phyloP scores from a whole-genome alignment of 1,140 invertebrate species.

The Oppia nitens region DNA sequence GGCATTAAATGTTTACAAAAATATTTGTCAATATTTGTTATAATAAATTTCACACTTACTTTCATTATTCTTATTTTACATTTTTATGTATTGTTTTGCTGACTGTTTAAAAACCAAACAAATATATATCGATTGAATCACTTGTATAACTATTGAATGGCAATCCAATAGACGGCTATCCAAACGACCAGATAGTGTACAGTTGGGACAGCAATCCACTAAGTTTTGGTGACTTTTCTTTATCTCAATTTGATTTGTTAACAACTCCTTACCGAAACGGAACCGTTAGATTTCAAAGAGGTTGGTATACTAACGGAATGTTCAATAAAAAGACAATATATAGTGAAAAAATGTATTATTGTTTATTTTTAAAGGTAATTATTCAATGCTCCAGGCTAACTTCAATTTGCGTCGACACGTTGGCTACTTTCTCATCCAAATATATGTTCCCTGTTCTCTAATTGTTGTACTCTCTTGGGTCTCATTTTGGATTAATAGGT shows the following conservation, averaged over 20 bases:
- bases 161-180: constrained; percentile 27
- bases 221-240: constrained; percentile 24
- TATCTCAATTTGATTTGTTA: constrained; percentile 33
- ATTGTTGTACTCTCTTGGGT: constrained; percentile 38
- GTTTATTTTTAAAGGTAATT: constrained; percentile 19
- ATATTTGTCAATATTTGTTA: not conserved
- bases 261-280: constrained; percentile 26
- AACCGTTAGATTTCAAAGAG: constrained; percentile 25
- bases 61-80: too few species aligned
- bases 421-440: constrained; percentile 37
- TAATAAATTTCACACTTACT: not conserved
- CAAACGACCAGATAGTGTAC: constrained; percentile 27
- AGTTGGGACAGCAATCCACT: constrained; percentile 26
- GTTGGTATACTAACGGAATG: constrained; percentile 19
- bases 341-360: not conserved
- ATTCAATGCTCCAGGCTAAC: constrained; percentile 31
- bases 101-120: too few species aligned
- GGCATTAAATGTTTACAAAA: constrained; percentile 10
- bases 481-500: constrained; percentile 35
- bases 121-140: too few species aligned
- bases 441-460: constrained; percentile 33
- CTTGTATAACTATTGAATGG: not conserved
- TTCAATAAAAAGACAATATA: not conserved
- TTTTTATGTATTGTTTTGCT: too few species aligned
- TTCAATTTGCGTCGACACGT: constrained; percentile 34